Percentiles rank a stretch among this genome's conserved stretches.
Evolutionary conservation across 2,797 vertebrate species (phyloP).

Genomic region (Molossus alvarezi): DNA sequence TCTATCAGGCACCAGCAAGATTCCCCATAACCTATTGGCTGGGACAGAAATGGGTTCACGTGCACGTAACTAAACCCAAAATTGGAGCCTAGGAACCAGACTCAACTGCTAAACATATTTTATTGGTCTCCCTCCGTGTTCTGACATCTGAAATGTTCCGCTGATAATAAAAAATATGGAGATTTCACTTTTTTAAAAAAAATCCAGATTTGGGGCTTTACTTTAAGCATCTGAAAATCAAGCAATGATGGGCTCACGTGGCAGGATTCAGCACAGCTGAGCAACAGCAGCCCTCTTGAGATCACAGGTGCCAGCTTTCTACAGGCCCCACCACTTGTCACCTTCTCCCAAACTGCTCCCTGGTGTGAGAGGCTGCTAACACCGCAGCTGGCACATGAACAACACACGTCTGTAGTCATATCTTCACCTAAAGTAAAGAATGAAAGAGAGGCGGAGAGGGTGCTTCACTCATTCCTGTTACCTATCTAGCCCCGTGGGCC

Average conservation of each 20-base stretch:
- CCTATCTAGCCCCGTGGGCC: not conserved
- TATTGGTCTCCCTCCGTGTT: not conserved
- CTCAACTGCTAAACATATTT: not conserved
- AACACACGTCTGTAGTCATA: not conserved
- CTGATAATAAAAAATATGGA: not conserved
- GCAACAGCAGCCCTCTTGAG: no score
- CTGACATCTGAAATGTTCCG: not conserved
- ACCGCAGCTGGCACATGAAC: not conserved
- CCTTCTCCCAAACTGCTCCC: not conserved
- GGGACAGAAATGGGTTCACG: not conserved
- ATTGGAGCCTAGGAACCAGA: not conserved
- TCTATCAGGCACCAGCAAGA: not conserved
- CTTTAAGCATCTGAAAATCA: constrained; percentile 24
- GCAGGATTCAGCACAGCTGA: not conserved
- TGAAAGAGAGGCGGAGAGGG: not conserved
- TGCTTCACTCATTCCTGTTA: not conserved
- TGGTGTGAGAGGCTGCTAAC: not conserved
- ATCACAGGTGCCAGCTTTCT: not conserved
- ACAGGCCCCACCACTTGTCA: fast-evolving
- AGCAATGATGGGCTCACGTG: not conserved
- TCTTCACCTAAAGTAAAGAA: not conserved
- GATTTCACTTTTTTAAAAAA: not conserved
- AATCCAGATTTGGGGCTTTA: not conserved
- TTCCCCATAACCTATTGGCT: not conserved
- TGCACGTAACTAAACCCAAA: not conserved